Percentiles rank a stretch among this genome's conserved stretches.
Conservation (phyloP, 1,140 invertebrate genomes). For the Pectinophora gossypiella region DNA sequence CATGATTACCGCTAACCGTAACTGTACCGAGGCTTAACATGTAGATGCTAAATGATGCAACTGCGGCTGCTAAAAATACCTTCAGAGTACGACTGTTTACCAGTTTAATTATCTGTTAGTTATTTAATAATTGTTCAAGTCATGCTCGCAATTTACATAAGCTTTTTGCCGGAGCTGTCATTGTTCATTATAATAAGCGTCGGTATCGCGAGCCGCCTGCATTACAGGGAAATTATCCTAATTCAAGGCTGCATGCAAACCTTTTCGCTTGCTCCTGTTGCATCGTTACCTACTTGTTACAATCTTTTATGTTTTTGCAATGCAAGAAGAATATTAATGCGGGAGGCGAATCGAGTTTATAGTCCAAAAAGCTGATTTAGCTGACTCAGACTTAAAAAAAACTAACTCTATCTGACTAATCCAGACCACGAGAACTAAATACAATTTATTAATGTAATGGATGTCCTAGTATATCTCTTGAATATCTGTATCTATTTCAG, state of each 20-base stretch:
- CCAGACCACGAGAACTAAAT: no score
- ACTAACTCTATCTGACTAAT: no score
- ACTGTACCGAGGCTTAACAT: neutral
- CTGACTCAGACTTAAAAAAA: no score
- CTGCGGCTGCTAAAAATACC: neutral
- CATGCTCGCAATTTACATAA: conserved; percentile 30
- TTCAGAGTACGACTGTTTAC: conserved; percentile 9
- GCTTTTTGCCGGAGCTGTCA: conserved; percentile 41
- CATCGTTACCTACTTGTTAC: neutral
- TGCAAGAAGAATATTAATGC: no score
- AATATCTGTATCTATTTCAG: no score
- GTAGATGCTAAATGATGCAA: neutral
- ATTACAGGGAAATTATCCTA: conserved; percentile 37
- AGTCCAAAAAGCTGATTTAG: no score
- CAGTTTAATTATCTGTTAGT: conserved; percentile 29
- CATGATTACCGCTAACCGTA: neutral
- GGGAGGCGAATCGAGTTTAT: no score
- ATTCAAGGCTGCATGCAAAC: conserved; percentile 42
- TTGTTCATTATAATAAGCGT: conserved; percentile 44
- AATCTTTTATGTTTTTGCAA: no score
- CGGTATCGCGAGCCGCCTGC: conserved; percentile 24
- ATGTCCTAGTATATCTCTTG: no score
- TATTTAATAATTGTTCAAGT: conserved; percentile 32
- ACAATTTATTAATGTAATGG: no score
- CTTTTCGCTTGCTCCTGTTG: conserved; percentile 2